Evolutionary conservation across 1,140 invertebrate species (phyloP), one percentile per base, ranked within the genome.

Genomic region (Atta cephalotes): DNA sequence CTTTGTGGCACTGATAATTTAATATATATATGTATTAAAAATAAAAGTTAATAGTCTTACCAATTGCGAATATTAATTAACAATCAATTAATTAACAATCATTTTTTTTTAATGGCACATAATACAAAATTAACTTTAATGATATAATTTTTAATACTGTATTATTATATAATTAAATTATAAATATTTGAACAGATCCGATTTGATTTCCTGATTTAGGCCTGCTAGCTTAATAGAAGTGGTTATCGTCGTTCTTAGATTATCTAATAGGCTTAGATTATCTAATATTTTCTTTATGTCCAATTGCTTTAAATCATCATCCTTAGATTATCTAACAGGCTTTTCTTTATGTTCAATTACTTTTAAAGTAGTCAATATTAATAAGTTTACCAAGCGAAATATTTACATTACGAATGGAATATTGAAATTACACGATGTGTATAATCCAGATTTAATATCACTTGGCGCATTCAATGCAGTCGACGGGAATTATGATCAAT

Each of bases 391-490:
- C 25, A 10, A 25, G n/a, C 5, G 28, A 7, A 14, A 76, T 84
- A 76, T 84, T 84, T 84, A 35, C 80, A 68, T 14, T 62, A 63
- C 45, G 28, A 60, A 31, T 4, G 80, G 14, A 74, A 84, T 82
- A 82, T 82, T 25, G 68, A 18, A 74, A 45, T 84, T 76, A 35
- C n/a, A 16, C 80, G 80, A 84, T 63, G 28, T 84, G 14, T 84
- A 49, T 76, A 84, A 84, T 84, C 39, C 70, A 84, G 80, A 84
- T 84, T 74, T 84, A 84, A 84, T 76, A 84, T 84, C 80, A 76
- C 56, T 84, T 58, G 53, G 58, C 56, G 56, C 56, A 49, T 65
- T 84, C 80, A 84, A 76, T 74, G 70, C 45, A 76, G 70, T 51
- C 70, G 39, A 84, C 56, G 28, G 28, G 56, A 84, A 76, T 58